Conservation (phyloP, 1,140 invertebrate species). For the Bilobella aurantiaca region DNA sequence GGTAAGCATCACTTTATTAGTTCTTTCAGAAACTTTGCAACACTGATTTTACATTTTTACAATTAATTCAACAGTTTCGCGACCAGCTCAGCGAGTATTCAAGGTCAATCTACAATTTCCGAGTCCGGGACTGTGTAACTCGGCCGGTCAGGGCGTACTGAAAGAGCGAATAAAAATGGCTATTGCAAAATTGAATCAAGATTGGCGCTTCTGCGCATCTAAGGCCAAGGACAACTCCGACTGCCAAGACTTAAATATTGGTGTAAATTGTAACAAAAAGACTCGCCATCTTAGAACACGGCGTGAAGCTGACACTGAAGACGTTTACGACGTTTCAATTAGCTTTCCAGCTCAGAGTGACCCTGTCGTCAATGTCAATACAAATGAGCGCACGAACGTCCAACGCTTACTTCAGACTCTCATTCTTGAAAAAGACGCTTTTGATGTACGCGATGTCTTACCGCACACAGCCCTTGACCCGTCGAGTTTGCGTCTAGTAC, state of each 20-base stretch:
- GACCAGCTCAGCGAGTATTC: conserved; percentile 80
- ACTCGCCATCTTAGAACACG: conserved; percentile 42
- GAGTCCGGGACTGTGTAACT: conserved; percentile 82
- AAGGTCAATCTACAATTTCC: conserved; percentile 87
- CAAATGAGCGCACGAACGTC: conserved; percentile 72
- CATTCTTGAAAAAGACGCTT: conserved; percentile 82
- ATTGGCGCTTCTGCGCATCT: conserved; percentile 34
- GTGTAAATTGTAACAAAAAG: conserved; percentile 66
- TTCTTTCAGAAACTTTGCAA: neutral
- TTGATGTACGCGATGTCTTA: conserved; percentile 81
- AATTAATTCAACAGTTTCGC: conserved; percentile 48
- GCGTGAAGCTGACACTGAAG: conserved; percentile 51
- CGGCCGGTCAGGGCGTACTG: conserved; percentile 81
- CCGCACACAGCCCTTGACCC: conserved; percentile 85
- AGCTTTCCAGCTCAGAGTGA: conserved; percentile 77
- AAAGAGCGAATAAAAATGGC: conserved; percentile 75
- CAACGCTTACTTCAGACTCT: conserved; percentile 70
- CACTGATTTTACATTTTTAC: no score
- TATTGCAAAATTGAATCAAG: conserved; percentile 72
- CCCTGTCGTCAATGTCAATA: conserved; percentile 73
- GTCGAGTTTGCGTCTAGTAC: conserved; percentile 68
- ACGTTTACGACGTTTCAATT: conserved; percentile 64
- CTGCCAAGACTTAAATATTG: conserved; percentile 77
- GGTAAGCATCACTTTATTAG: conserved; percentile 46
- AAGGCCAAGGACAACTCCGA: conserved; percentile 42